Percentiles rank a stretch among this genome's conserved stretches.
phyloP scores from a whole-genome alignment of 2,888 invertebrate species.

The Tipula confusa region DNA sequence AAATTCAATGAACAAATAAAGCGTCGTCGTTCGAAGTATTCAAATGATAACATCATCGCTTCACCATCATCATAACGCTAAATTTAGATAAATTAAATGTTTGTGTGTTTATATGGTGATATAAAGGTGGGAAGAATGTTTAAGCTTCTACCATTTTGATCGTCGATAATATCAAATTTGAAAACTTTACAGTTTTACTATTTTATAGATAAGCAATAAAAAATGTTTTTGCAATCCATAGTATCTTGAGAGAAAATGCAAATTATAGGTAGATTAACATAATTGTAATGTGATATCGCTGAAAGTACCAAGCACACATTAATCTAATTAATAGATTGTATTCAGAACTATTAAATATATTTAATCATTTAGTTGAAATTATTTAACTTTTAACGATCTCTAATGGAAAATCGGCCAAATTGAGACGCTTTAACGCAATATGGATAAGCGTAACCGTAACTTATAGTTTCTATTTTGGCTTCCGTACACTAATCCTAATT shows the following conservation, averaged over 20 bases:
- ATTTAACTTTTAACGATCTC: no score
- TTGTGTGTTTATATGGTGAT: not conserved
- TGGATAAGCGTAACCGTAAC: not conserved
- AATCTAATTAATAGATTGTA: not conserved
- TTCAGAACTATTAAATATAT: not conserved
- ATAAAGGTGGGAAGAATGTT: not conserved
- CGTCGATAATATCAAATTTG: not conserved
- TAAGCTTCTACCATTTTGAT: not conserved
- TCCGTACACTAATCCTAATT: not conserved
- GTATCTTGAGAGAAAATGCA: not conserved
- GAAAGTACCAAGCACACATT: not conserved
- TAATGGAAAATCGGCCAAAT: not conserved
- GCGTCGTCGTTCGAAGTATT: not conserved
- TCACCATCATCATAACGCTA: not conserved
- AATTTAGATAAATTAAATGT: not conserved
- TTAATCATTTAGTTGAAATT: no score
- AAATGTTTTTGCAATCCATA: not conserved
- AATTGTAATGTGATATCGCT: not conserved
- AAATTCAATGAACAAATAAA: not conserved
- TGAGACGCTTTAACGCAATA: not conserved
- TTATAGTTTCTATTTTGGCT: not conserved
- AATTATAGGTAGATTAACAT: not conserved
- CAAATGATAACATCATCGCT: not conserved
- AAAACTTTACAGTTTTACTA: not conserved
- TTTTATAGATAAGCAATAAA: not conserved